These are phyloP conservation scores for Clarias platycephalus DNA, from an alignment of 2,797 vertebrate species.

Conservation along the genomic window DNA sequence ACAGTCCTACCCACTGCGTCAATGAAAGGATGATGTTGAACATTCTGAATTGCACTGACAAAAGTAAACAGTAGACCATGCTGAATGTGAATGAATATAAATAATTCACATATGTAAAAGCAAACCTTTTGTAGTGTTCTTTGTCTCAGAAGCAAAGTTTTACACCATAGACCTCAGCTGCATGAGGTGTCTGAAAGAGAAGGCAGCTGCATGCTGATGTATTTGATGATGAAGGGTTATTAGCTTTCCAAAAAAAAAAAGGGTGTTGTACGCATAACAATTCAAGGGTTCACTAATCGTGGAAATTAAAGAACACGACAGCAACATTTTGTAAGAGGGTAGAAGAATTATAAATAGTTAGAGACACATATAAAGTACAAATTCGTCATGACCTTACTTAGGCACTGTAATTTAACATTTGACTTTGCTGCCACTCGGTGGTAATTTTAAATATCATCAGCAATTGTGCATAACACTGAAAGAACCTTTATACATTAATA, in stretches of 20 bases:
- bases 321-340: not conserved
- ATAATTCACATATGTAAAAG: too few species aligned
- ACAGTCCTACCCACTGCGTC: too few species aligned
- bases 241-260: not conserved
- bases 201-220: not conserved
- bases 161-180: not conserved
- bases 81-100: not conserved
- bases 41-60: not conserved
- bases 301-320: not conserved
- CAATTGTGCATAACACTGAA: not conserved
- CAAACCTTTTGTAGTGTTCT: too few species aligned
- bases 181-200: not conserved
- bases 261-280: not conserved
- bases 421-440: slow-evolving; percentile 1
- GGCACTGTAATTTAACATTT: too few species aligned
- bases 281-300: not conserved
- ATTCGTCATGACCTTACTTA: not conserved
- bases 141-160: not conserved
- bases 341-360: not conserved
- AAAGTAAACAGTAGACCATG: not conserved
- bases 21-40: not conserved
- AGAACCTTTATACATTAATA: not conserved
- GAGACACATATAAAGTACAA: not conserved
- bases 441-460: not conserved
- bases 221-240: not conserved